Evolutionary conservation across 2,888 invertebrate species (phyloP).

Genomic region (Carpatolechia fugitivella): DNA sequence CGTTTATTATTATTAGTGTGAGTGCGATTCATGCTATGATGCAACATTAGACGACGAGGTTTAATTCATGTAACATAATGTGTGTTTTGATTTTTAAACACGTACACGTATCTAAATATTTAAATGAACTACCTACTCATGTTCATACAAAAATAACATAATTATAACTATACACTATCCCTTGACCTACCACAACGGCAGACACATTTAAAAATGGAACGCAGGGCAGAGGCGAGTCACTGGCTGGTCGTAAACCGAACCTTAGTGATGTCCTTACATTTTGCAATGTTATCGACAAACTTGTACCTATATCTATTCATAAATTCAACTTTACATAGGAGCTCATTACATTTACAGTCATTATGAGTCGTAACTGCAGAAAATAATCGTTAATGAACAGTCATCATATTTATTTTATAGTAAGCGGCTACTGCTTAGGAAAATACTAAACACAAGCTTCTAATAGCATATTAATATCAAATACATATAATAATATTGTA

Average conservation of each 20-base stretch:
- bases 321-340: background rate
- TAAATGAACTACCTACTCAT: too few relatives aligned
- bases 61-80: too few relatives aligned
- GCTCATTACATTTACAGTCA: background rate
- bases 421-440: background rate
- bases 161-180: too few relatives aligned
- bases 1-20: too few relatives aligned
- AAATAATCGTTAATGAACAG: background rate
- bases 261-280: conserved; percentile 44
- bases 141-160: too few relatives aligned
- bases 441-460: background rate
- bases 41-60: too few relatives aligned
- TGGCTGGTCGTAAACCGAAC: conserved; percentile 57
- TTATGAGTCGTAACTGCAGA: background rate
- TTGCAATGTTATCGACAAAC: background rate
- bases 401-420: conserved; percentile 3
- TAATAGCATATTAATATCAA: background rate
- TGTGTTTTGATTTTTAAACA: too few relatives aligned
- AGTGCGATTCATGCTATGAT: too few relatives aligned
- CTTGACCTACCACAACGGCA: conserved; percentile 70
- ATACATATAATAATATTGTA: background rate
- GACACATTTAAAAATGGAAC: conserved; percentile 73
- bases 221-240: conserved; percentile 53
- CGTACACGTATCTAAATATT: too few relatives aligned
- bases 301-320: background rate